Conservation (phyloP, 2,797 vertebrate genomes). For the Galago senegalensis region DNA sequence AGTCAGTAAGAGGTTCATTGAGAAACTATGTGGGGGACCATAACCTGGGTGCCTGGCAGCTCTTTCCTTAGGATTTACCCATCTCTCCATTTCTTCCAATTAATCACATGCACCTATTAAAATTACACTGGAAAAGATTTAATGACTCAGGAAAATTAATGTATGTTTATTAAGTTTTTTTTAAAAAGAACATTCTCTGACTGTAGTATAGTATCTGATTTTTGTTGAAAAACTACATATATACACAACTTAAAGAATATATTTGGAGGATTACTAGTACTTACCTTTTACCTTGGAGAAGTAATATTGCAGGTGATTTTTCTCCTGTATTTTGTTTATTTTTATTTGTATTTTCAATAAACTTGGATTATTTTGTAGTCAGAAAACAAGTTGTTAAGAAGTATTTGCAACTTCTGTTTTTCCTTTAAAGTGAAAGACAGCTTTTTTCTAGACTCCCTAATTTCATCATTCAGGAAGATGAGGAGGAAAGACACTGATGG, state of each 20-base stretch:
- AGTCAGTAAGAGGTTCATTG: neutral
- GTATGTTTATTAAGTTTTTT: neutral
- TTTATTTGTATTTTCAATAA: neutral
- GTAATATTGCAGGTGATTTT: neutral
- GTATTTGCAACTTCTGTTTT: conserved; percentile 42
- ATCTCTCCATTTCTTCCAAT: neutral
- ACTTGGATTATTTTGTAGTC: conserved; percentile 48
- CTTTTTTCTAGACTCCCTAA: neutral
- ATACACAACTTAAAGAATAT: neutral
- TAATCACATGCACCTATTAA: conserved; percentile 24
- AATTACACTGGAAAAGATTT: conserved; percentile 37
- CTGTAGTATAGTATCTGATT: neutral
- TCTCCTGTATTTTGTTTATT: neutral
- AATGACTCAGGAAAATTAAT: neutral
- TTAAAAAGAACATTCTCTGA: conserved; percentile 5
- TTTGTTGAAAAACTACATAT: conserved; percentile 23
- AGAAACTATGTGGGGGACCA: neutral
- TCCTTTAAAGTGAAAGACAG: conserved; percentile 21
- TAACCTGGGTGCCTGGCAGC: conserved; percentile 12
- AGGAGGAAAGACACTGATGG: neutral
- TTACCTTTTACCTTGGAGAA: conserved; percentile 32
- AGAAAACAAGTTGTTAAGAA: conserved; percentile 35
- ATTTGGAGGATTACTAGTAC: neutral
- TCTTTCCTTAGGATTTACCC: neutral
- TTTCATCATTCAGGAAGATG: neutral